These are phyloP conservation scores for Diuraphis noxia DNA, from an alignment of 1,140 invertebrate genomes.

Conservation along the genomic window DNA sequence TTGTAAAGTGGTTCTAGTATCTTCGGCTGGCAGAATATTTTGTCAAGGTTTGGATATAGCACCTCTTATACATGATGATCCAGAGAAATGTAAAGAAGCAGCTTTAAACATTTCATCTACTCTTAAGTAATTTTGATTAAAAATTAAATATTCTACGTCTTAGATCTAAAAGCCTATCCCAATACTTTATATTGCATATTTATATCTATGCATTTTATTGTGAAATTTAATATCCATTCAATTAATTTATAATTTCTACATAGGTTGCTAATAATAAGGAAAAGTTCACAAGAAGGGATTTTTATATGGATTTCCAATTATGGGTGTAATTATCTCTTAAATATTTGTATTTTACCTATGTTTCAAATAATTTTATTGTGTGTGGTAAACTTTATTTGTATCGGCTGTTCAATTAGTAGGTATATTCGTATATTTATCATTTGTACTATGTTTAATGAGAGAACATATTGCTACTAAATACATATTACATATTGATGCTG, in stretches of 20 bases:
- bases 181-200: not conserved
- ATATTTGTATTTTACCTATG: not conserved
- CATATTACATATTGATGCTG: too few species aligned
- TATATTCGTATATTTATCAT: not conserved
- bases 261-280: too few species aligned
- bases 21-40: conserved; percentile 68
- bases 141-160: not conserved
- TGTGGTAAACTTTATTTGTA: not conserved
- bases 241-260: too few species aligned
- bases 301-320: not conserved
- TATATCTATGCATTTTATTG: not conserved
- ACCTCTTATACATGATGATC: conserved; percentile 64
- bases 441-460: not conserved
- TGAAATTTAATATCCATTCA: not conserved
- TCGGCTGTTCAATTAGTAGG: not conserved
- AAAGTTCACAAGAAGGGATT: not conserved
- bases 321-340: not conserved
- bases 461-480: not conserved
- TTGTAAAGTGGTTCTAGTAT: conserved; percentile 68
- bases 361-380: not conserved
- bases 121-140: conserved; percentile 65
- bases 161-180: not conserved
- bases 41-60: conserved; percentile 75
- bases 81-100: conserved; percentile 65
- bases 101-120: conserved; percentile 66